Conservation (phyloP, 2,888 invertebrate species). For the Tenodera sinensis region DNA sequence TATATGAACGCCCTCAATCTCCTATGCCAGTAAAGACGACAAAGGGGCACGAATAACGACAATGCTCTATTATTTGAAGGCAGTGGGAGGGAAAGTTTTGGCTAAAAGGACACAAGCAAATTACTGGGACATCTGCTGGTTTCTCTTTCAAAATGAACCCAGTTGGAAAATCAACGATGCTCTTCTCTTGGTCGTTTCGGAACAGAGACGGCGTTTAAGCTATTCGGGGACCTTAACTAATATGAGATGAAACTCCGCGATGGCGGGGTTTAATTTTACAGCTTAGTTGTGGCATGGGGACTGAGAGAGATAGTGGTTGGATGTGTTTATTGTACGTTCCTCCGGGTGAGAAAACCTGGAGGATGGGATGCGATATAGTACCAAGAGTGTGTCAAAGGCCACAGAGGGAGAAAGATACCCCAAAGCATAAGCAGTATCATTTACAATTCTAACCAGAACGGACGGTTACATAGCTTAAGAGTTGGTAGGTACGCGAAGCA, state of each 20-base stretch:
- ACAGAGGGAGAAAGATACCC: background rate
- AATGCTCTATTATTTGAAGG: background rate
- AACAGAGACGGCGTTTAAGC: background rate
- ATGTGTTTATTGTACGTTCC: background rate
- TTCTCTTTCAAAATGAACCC: conserved; percentile 2
- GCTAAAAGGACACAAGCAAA: background rate
- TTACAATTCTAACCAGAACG: conserved; percentile 17
- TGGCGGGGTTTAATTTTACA: background rate
- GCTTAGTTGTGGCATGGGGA: background rate
- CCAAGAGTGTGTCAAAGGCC: background rate
- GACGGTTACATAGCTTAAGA: conserved; percentile 6
- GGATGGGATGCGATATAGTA: background rate
- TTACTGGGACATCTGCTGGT: background rate
- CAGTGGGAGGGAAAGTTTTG: background rate
- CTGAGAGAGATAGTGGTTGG: background rate
- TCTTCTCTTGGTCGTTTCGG: background rate
- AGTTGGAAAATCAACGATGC: conserved; percentile 5
- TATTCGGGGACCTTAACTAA: background rate
- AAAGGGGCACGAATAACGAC: background rate
- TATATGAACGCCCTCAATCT: background rate
- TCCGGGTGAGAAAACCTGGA: background rate
- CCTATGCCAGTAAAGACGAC: background rate
- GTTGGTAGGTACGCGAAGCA: background rate
- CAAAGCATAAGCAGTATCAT: background rate
- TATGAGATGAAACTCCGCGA: background rate